Base-by-base conservation (phyloP, 2,113 vertebrate species). In the Parus major region DNA sequence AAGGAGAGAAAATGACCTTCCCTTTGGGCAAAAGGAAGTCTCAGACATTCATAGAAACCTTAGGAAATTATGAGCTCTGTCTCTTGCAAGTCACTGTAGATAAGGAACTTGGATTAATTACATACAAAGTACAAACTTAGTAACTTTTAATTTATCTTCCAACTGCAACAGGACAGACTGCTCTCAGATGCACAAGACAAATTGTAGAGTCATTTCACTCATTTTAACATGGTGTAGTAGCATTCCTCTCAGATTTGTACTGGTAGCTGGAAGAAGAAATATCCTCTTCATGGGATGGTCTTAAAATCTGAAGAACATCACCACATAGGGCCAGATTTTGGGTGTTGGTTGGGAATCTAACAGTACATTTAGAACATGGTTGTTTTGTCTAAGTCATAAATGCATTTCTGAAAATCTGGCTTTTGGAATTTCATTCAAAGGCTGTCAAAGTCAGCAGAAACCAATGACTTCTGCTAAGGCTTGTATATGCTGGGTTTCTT, bases 21-120 rank as follows among this genome's bases (percentile, higher is more conserved):
- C 86, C 93, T 86, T n/a, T 5, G 64, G 95, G 94, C 64, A 70
- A 55, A 89, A 92, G 68, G 90, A 92, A 95, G 75, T 87, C 92
- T 73, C 42, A 89, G 56, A 89, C 5, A 5, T 70, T 82, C 46
- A 4, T 56, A 12, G 3, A 27, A 68, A 66, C 82, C 66, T 47
- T 86, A 57, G 82, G 87, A 95, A 60, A 75, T 92, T 59, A 85
- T 71, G n/a, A 87, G 79, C 71, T 94, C 91, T 29, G 65, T 91
- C 70, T 86, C 93, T 44, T 31, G 31, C 56, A 80, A 22, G 69
- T 68, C 46, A n/a, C 10, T 21, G 47, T 60, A 36, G 11, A 75
- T 70, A 78, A 66, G n/a, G 22, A 39, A 71, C 35, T 85, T 75
- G 86, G 87, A 63, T 82, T 92, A 77, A 80, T 95, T 76, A 72